Evolutionary conservation across 2,797 vertebrate species (phyloP), one percentile per base, ranked within the genome.

Genomic region (Urocyon cinereoargenteus): DNA sequence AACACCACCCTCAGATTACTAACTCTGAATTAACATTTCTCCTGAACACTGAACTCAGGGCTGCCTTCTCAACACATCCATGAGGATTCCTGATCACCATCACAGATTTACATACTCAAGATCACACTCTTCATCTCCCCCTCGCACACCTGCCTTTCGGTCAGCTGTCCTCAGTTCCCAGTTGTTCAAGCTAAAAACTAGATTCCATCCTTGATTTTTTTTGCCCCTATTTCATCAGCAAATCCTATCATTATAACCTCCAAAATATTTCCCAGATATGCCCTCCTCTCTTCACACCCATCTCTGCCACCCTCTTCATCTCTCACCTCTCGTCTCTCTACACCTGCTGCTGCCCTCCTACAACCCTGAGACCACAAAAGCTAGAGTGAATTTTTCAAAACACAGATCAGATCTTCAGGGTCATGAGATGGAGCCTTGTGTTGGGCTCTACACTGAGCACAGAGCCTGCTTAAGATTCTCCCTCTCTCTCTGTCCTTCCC

Each of bases 111-210:
- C 22, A 19, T 19, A 45, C 28, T 6, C 18, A 40, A 59, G 53
- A 57, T 19, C 36, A 72, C 40, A 49, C 19, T n/a, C 21, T 21
- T n/a, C 1, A 22, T 2, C 13, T 6, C 53, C 45, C 64, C 49
- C 51, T 82, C 34, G 9, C 62, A 1, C 0, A 0, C 18, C 24
- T 31, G 8, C 10, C 26, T 21, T 31, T 70, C 28, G 49, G 28
- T 26, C 3, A 83, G 28, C 36, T 5, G 21, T 34, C 28, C 31
- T 36, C 78, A 15, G 40, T 4, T 34, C 36, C 40, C 53, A 13
- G 53, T 24, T 6, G 53, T 5, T 57, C 36, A 49, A 49, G 53
- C 64, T 16, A 14, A 26, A 81, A 40, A 61, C 28, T 40, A 28
- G 19, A 34, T 49, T 49, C 34, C 31, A 26, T 34, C 22, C 21